Percentiles rank a stretch among this genome's conserved stretches.
phyloP scores from a whole-genome alignment of 2,113 vertebrate species.

The Nannobrachium achirus region DNA sequence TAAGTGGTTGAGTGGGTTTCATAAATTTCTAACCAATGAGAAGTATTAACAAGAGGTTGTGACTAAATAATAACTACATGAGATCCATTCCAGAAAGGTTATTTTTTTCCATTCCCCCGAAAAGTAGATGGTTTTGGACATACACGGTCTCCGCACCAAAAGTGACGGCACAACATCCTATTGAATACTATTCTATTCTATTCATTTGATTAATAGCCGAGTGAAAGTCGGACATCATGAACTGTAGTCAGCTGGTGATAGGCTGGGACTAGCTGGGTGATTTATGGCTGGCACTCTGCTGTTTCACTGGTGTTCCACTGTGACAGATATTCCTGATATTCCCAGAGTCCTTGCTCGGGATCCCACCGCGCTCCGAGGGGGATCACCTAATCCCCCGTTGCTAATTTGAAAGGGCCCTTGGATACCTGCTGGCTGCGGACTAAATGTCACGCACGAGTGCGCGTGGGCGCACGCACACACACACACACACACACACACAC shows the following conservation, averaged over 20 bases:
- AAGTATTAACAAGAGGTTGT: no score
- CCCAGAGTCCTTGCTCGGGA: slow-evolving; percentile 63
- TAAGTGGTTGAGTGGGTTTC: no score
- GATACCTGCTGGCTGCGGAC: not conserved
- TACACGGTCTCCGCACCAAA: no score
- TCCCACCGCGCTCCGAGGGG: slow-evolving; percentile 49
- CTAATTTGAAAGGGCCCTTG: slow-evolving; percentile 51
- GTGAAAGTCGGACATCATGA: slow-evolving; percentile 38
- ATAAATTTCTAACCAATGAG: no score
- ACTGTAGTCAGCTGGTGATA: slow-evolving; percentile 46
- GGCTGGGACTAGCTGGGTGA: slow-evolving; percentile 61
- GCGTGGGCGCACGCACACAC: not conserved
- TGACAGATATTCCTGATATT: slow-evolving; percentile 68
- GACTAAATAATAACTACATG: no score
- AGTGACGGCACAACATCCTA: not conserved
- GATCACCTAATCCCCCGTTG: slow-evolving; percentile 40
- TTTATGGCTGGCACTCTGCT: slow-evolving; percentile 58
- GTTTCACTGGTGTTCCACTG: slow-evolving; percentile 47
- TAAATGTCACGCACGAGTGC: slow-evolving; percentile 14
- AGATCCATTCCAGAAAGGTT: no score
- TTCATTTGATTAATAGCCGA: slow-evolving; percentile 21
- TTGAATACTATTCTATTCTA: not conserved
- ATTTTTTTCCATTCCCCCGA: no score
- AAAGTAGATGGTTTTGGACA: no score
- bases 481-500: slow-evolving; percentile 38